Evolutionary conservation across 2,113 vertebrate genomes (phyloP).

Genomic region (Jacana jacana): DNA sequence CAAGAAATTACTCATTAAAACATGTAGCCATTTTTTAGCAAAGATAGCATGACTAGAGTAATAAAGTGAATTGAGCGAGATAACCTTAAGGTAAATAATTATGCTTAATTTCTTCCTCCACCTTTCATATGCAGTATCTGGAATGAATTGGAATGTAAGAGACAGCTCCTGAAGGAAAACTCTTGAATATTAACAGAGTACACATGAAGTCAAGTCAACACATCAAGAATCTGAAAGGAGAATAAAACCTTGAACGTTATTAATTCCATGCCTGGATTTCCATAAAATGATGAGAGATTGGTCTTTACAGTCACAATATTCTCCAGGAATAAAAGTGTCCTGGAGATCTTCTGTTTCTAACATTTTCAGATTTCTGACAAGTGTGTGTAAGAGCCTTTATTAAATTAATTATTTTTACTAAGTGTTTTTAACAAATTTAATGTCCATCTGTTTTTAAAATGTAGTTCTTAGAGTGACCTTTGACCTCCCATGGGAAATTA

Average conservation of each 20-base stretch:
- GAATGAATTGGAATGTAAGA: neutral
- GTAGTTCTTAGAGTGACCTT: constrained; percentile 17
- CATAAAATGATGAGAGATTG: neutral
- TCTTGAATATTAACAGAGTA: neutral
- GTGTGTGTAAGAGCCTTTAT: constrained; percentile 12
- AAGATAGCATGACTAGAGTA: neutral
- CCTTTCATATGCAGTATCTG: neutral
- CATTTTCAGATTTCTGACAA: neutral
- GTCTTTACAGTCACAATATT: neutral
- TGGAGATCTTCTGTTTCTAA: neutral
- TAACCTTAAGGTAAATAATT: neutral
- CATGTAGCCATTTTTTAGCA: neutral
- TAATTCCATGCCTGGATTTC: neutral
- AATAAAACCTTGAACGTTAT: neutral
- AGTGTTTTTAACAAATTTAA: constrained; percentile 42
- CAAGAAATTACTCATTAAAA: neutral
- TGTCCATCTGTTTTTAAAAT: constrained; percentile 18
- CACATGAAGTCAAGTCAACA: neutral
- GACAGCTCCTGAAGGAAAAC: neutral
- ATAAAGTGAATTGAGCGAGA: neutral
- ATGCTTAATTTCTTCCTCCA: neutral
- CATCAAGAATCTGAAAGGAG: neutral
- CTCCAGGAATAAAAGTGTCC: neutral
- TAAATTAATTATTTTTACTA: constrained; percentile 48
- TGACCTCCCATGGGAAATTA: constrained; percentile 62